These are phyloP conservation scores for Meloidogyne hapla DNA, from an alignment of 1,140 invertebrate species.

Conservation along the genomic window DNA sequence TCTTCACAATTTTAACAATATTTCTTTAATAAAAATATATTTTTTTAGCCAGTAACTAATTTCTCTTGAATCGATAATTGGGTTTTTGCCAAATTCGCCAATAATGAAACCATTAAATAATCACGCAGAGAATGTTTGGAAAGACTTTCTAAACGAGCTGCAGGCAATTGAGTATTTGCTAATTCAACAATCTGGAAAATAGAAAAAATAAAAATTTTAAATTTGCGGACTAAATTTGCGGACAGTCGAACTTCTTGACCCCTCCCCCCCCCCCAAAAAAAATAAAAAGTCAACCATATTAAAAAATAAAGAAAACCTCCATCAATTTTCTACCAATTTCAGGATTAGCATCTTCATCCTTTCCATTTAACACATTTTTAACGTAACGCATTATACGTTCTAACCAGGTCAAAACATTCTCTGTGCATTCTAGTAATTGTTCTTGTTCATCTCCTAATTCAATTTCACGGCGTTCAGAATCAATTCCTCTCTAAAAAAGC, in stretches of 20 bases:
- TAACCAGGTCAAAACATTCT: conserved; percentile 53
- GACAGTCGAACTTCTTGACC: too few relatives aligned
- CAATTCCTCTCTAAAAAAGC: conserved; percentile 54
- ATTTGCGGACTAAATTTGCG: too few relatives aligned
- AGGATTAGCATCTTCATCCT: conserved; percentile 46
- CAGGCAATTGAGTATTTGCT: conserved; percentile 55
- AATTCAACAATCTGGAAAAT: conserved; percentile 48
- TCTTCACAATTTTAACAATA: too few relatives aligned
- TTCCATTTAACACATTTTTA: conserved; percentile 50
- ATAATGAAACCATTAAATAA: conserved; percentile 62
- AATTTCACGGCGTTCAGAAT: conserved; percentile 52
- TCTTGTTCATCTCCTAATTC: conserved; percentile 49
- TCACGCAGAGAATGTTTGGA: conserved; percentile 59
- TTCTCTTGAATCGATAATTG: conserved; percentile 59
- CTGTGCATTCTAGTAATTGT: conserved; percentile 49
- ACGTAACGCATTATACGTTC: conserved; percentile 53
- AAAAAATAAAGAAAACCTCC: conserved; percentile 30
- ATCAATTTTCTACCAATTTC: conserved; percentile 56
- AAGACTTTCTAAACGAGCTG: conserved; percentile 56
- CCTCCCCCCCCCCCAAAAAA: too few relatives aligned
- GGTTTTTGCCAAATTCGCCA: conserved; percentile 58
- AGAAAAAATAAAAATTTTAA: background rate
- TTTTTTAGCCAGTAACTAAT: conserved; percentile 27
- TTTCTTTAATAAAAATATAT: too few relatives aligned
- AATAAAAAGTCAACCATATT: too few relatives aligned